Evolutionary conservation across 2,113 vertebrate genomes (phyloP).

Genomic region (Gnathonemus longibarbis): DNA sequence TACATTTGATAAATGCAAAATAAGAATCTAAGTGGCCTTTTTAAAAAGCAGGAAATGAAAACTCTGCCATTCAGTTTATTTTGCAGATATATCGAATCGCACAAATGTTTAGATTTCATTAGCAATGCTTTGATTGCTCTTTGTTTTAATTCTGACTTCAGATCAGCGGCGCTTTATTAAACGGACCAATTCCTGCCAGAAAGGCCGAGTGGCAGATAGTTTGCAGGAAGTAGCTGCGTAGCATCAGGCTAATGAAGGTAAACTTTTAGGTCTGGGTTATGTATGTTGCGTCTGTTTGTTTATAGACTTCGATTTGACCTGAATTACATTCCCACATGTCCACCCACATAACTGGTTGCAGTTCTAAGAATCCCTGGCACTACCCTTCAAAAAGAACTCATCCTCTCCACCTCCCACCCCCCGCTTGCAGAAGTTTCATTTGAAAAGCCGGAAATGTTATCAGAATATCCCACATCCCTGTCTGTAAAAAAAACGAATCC

Average conservation of each 20-base stretch:
- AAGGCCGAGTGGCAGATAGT: neutral
- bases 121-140: neutral
- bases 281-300: neutral
- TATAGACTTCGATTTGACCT: neutral
- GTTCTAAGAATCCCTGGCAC: neutral
- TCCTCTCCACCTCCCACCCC: neutral
- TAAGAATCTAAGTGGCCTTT: neutral
- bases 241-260: neutral
- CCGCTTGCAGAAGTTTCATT: neutral
- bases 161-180: neutral
- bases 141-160: neutral
- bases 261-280: neutral
- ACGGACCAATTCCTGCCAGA: neutral
- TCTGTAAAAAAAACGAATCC: neutral
- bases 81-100: neutral
- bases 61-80: neutral
- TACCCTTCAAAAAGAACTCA: neutral
- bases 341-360: neutral
- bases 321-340: neutral
- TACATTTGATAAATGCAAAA: neutral
- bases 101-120: neutral
- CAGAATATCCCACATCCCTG: constrained; percentile 1
- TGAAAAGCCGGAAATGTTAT: neutral
- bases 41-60: neutral
- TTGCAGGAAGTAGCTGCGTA: neutral